Evolutionary conservation across 2,113 vertebrate genomes (phyloP), one percentile per base, ranked within the genome.

Genomic region (Mus spicilegus): DNA sequence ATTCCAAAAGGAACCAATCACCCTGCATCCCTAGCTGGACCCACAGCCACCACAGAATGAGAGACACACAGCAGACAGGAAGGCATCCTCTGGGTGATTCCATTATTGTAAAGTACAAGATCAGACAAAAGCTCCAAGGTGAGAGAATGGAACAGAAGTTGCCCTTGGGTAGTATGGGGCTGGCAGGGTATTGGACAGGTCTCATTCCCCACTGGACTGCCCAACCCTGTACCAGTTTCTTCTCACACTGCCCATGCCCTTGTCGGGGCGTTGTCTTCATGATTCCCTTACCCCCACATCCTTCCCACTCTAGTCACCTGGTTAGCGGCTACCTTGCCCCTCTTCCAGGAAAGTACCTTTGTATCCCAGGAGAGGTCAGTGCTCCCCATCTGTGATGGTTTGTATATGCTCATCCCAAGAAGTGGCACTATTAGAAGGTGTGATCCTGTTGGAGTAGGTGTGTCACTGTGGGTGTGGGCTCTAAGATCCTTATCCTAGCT

Each of bases 1-100:
- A 22, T 7, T 11, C 26, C 16, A 17, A 54, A 72, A 65, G 58
- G 51, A 17, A 26, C 4, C 2, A 10, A 1, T 12, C 3, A 0
- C 13, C 54, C 1, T 7, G 5, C 12, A 16, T 1, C 10, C 54
- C 42, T 24, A 36, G 77, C 63, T 36, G 24, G 36, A 11, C 76
- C 28, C 77, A 12, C n/a, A 75, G n/a, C 56, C 3, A 2, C 24
- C 36, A 0, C 5, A 0, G 8, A 54, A 46, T 12, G 16, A 49
- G 24, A 20, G 89, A 39, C 8, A 16, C 36, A n/a, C 6, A 8
- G 30, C 49, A 26, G 36, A 26, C 26, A 49, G 42, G 61, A 17
- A 28, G 1, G 46, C 11, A 0, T 7, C 11, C 13, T 42, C 87
- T 19, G 24, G 67, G 13, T 2, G 24, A 17, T 14, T 20, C 20